Conservation (phyloP, 1,140 invertebrate genomes). For the Acromyrmex echinatior region DNA sequence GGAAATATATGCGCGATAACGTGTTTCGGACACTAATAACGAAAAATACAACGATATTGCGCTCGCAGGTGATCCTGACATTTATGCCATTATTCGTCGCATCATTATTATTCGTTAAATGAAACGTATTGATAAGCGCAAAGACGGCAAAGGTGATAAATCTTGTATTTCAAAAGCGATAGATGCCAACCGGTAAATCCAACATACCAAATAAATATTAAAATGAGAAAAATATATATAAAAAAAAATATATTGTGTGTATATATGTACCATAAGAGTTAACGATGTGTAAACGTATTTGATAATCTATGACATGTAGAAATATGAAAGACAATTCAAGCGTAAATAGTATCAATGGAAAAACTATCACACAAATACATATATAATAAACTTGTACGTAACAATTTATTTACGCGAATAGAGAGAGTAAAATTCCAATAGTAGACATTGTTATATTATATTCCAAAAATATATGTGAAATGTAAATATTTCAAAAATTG, state of each 20-base stretch:
- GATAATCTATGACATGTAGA: conserved; percentile 8
- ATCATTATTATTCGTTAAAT: conserved; percentile 41
- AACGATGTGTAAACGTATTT: conserved; percentile 24
- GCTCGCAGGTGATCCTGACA: conserved; percentile 3
- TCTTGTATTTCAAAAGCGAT: conserved; percentile 27
- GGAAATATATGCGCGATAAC: conserved; percentile 30
- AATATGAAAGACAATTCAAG: conserved; percentile 22
- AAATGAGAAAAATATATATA: not conserved
- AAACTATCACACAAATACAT: not conserved
- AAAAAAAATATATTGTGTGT: too few species aligned
- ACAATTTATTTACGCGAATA: conserved; percentile 18
- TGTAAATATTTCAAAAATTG: not conserved
- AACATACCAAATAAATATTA: conserved; percentile 15
- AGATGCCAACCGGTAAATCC: not conserved
- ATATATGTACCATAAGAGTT: not conserved
- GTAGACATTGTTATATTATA: too few species aligned
- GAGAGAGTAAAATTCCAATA: not conserved
- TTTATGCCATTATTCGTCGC: conserved; percentile 32
- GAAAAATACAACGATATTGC: conserved; percentile 30
- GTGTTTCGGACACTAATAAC: conserved; percentile 31
- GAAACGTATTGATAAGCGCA: conserved; percentile 25
- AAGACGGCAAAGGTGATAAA: not conserved
- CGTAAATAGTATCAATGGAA: conserved; percentile 22
- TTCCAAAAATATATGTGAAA: not conserved
- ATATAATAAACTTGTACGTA: not conserved